These are phyloP conservation scores for Tinea trinotella DNA, from an alignment of 2,888 invertebrate species.

Conservation along the genomic window DNA sequence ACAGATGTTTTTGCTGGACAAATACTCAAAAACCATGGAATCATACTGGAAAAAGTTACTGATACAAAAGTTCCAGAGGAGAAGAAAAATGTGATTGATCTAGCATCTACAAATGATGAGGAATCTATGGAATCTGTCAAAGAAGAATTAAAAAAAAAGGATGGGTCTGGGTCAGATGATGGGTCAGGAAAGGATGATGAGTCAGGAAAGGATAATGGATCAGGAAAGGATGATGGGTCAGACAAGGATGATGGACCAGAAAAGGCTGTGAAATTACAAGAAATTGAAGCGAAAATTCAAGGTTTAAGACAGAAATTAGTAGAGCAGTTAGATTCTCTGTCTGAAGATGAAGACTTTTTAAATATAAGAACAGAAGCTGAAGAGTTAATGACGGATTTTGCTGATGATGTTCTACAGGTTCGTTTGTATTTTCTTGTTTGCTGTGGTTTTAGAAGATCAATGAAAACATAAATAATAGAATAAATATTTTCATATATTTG, in stretches of 20 bases:
- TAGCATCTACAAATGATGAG: constrained; percentile 39
- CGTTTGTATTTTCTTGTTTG: too few species aligned
- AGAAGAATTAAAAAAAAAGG: not conserved
- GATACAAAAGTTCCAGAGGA: constrained; percentile 38
- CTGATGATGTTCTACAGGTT: constrained; percentile 65
- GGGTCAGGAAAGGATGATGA: too few species aligned
- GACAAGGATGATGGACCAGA: not conserved
- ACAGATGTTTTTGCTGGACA: constrained; percentile 77
- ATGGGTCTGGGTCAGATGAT: too few species aligned
- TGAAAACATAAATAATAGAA: too few species aligned
- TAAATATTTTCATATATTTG: not conserved
- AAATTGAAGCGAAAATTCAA: constrained; percentile 76
- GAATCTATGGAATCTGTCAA: constrained; percentile 17
- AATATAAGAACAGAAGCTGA: constrained; percentile 77
- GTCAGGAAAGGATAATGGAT: too few species aligned
- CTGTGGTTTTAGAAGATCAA: too few species aligned
- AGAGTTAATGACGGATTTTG: constrained; percentile 65
- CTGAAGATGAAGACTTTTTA: constrained; percentile 76
- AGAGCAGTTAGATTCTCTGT: constrained; percentile 68
- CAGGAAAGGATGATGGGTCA: too few species aligned
- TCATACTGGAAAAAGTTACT: constrained; percentile 39
- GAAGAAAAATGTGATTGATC: constrained; percentile 51
- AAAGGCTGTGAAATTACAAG: not conserved
- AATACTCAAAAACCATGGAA: constrained; percentile 66
- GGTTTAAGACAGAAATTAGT: constrained; percentile 56